Evolutionary conservation across 2,113 vertebrate genomes (phyloP).

Genomic region (Semicossyphus pulcher): DNA sequence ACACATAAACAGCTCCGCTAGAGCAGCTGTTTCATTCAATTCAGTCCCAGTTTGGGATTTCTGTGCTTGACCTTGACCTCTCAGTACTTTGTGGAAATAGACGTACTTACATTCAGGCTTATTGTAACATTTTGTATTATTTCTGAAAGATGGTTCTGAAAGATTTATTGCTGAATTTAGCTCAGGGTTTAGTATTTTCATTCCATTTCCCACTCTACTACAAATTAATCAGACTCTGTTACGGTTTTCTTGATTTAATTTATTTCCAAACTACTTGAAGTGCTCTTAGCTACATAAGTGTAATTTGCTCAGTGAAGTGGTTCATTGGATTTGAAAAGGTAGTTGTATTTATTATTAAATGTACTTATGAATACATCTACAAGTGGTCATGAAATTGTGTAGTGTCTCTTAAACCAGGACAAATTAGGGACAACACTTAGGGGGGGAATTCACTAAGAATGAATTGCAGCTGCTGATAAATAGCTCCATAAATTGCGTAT

Average conservation of each 20-base stretch:
- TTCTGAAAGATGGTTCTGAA: no score
- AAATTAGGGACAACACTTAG: neutral
- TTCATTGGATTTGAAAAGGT: constrained; percentile 17
- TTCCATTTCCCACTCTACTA: constrained; percentile 3
- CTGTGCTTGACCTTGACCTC: neutral
- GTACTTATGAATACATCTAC: no score
- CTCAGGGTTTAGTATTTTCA: constrained; percentile 3
- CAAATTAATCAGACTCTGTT: neutral
- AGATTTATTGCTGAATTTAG: neutral
- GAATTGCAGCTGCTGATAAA: no score
- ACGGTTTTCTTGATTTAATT: neutral
- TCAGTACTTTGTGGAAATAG: no score
- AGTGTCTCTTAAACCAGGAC: neutral
- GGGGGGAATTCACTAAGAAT: no score
- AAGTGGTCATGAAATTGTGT: no score
- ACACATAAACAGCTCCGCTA: constrained; percentile 16
- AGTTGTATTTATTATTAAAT: neutral
- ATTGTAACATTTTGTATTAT: no score
- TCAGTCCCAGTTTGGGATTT: neutral
- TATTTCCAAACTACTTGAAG: neutral
- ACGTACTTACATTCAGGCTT: no score
- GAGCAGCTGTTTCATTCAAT: constrained; percentile 13
- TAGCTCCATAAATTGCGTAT: no score
- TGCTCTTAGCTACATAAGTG: constrained; percentile 4
- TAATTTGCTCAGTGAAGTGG: neutral